Base-by-base conservation (phyloP, 2,113 vertebrate genomes). In the Scophthalmus maximus region DNA sequence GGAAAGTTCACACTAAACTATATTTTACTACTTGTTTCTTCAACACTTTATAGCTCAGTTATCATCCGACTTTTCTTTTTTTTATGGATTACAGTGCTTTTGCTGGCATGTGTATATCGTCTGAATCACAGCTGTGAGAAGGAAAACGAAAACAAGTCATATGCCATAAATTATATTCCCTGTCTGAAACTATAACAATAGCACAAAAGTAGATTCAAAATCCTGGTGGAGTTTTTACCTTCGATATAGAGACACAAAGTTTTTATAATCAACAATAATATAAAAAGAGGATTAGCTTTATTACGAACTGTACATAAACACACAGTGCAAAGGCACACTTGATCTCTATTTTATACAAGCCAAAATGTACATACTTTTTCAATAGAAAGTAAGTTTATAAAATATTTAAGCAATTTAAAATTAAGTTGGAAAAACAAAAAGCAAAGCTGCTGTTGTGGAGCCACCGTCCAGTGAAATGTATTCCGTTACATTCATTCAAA, bases 251-350 rank as follows among this genome's bases (percentile, higher is more conserved):
- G 63, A 79, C 59, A 69, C 17, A 76, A n/a, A 56, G 6, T 36
- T 29, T 49, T 82, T 76, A 77, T 74, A 83, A 87, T 87, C 82
- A 92, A 92, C 81, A 88, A 93, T 92, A n/a, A n/a, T n/a, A n/a
- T n/a, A 92, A 91, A 83, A 53, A 87, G 93, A 91, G 42, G 78
- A 91, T 92, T 84, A 88, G 80, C 87, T 93, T 93, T 93, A 93
- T 92, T 93, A 93, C 73, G 77, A 93, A 94, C 92, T 93, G 92
- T 94, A 93, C 93, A 93, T 87, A 90, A 91, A 92, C 87, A 90
- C 84, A 90, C 83, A 81, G 91, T 92, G 92, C 92, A 92, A 93
- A 89, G 86, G 90, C 90, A 91, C 87, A 84, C 82, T 73, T 87
- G 52, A 76, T 85, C 85, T 90, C 86, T 91, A 90, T 79, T 65